phyloP scores from a whole-genome alignment of 2,797 vertebrate species.

The Pterois miles region DNA sequence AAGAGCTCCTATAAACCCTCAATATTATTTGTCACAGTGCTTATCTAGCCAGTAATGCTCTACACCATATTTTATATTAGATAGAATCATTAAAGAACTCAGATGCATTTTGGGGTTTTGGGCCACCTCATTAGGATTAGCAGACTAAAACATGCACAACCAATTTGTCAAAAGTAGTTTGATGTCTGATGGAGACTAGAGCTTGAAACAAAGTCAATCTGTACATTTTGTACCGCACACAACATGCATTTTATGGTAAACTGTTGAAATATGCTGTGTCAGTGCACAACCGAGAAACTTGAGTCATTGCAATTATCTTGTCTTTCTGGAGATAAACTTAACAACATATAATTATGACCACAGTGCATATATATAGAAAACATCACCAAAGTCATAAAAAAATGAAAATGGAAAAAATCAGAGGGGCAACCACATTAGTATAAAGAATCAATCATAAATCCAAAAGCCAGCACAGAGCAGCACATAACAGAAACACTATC shows the following conservation, averaged over 20 bases:
- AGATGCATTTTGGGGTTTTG: slow-evolving; percentile 5
- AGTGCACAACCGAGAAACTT: neutral
- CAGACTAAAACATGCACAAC: neutral
- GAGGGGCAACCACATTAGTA: neutral
- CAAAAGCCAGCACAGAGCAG: neutral
- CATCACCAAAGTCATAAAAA: neutral
- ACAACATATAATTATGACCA: neutral
- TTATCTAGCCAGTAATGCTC: neutral
- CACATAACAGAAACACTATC: neutral
- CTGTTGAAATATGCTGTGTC: neutral
- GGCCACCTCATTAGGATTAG: slow-evolving; percentile 13
- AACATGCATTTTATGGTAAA: neutral
- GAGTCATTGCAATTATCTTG: neutral
- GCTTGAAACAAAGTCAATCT: neutral
- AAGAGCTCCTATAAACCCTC: neutral
- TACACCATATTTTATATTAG: slow-evolving; percentile 4
- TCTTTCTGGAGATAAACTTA: neutral
- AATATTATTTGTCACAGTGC: slow-evolving; percentile 10
- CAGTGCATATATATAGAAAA: neutral
- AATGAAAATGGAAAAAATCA: neutral
- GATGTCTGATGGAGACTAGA: neutral
- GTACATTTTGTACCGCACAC: neutral
- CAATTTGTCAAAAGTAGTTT: neutral
- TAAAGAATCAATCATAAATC: neutral
- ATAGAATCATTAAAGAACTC: slow-evolving; percentile 20